Evolutionary conservation across 2,113 vertebrate genomes (phyloP), one percentile per base, ranked within the genome.

Genomic region (Limanda limanda): DNA sequence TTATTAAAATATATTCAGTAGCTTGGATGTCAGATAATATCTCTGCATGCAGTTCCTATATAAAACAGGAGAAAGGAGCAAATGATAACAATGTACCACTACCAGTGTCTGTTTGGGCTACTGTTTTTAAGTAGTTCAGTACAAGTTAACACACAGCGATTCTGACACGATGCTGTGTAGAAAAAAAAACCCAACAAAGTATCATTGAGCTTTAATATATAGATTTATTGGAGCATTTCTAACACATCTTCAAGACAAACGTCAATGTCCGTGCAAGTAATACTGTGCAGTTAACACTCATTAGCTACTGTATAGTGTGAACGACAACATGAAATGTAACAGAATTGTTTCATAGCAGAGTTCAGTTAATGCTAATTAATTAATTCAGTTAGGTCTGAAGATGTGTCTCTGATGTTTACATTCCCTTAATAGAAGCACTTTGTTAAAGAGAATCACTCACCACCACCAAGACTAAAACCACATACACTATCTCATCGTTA

Each of bases 241-340:
- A 76, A 10, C 57, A 81, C 71, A 88, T 72, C 14, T 68, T 58
- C 1, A 79, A 62, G 25, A 55, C 75, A 84, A 83, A 73, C n/a
- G 0, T 48, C 27, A 31, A 21, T 24, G 18, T 67, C 23, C 78
- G 70, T 87, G 69, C 63, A 86, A 83, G 64, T 67, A 86, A 90
- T 60, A 91, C 88, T 89, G 80, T 76, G 73, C 9, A 54, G 78
- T 86, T 77, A 78, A 82, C 76, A 77, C 83, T 57, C 9, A 14
- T 73, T 54, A 63, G 66, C 59, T 65, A 71, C 27, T 76, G 56
- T 58, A 79, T 86, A 87, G 81, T 83, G 81, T 85, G 47, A 80
- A 76, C 68, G 18, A 64, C n/a, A 8, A 37, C 27, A 35, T 60
- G 10, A 70, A 61, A 73, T 60, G 71, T 78, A 67, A 78, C 64